Conservation (phyloP, 2,113 vertebrate species). For the Labeo catla region DNA sequence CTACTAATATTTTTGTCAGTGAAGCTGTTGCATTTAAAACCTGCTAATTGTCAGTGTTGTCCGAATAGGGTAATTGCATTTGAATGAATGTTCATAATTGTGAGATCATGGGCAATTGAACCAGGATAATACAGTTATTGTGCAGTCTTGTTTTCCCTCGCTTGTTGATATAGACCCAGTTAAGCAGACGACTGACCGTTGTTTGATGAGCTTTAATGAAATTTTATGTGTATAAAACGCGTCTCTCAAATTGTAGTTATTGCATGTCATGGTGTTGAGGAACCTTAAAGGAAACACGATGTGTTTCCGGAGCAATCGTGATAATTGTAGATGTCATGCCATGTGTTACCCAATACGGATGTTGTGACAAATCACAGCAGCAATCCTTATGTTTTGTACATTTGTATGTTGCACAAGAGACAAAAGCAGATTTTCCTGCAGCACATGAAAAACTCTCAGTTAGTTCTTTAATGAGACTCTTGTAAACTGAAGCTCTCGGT, state of each 20-base stretch:
- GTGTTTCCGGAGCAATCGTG: neutral
- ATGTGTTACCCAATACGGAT: neutral
- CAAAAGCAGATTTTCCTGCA: neutral
- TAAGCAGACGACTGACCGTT: neutral
- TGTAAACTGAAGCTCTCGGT: neutral
- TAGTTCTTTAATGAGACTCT: neutral
- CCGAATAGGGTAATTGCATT: conserved; percentile 15
- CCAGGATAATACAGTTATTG: conserved; percentile 55
- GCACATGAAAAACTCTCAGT: neutral
- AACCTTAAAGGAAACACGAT: neutral
- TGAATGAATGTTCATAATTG: conserved; percentile 49
- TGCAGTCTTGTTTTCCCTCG: neutral
- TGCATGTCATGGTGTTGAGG: neutral
- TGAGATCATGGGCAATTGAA: conserved; percentile 50
- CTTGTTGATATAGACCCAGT: conserved; percentile 35
- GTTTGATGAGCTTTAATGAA: neutral
- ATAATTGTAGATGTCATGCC: neutral
- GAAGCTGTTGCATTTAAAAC: neutral
- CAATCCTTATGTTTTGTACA: neutral
- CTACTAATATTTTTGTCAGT: neutral
- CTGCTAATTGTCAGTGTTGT: neutral
- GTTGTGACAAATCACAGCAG: neutral
- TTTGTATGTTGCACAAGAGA: conserved; percentile 4
- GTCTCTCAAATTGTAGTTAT: neutral
- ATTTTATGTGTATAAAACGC: neutral